Percentiles rank a stretch among this genome's conserved stretches.
phyloP scores from a whole-genome alignment of 2,797 vertebrate genomes.

The Pangasius djambal region DNA sequence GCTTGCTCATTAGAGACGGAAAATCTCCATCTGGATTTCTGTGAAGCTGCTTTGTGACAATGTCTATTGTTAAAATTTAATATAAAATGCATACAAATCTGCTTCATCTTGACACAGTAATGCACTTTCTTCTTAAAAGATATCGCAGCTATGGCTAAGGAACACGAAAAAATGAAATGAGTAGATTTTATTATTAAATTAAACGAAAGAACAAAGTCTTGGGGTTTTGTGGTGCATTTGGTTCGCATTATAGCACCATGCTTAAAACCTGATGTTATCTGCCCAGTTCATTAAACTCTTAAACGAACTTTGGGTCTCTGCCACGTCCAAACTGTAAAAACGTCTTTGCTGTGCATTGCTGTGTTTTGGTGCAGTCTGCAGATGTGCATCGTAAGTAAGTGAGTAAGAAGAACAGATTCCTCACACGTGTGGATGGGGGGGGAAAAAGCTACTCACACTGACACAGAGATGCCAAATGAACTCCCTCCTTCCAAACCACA shows the following conservation, averaged over 20 bases:
- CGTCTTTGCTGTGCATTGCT: too few relatives aligned
- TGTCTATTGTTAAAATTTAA: background rate
- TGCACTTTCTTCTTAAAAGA: background rate
- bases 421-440: background rate
- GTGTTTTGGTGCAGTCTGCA: background rate
- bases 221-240: background rate
- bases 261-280: background rate
- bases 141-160: background rate
- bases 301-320: background rate
- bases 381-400: background rate
- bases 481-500: conserved; percentile 50
- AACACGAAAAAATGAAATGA: background rate
- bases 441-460: conserved; percentile 9
- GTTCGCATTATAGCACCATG: background rate
- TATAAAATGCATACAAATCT: background rate
- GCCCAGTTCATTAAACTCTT: background rate
- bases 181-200: background rate
- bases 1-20: background rate
- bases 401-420: conserved; percentile 16
- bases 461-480: conserved; percentile 42
- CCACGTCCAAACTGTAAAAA: background rate
- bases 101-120: background rate
- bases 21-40: background rate
- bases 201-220: background rate
- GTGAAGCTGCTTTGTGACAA: background rate